A percentile compares a stretch with the other conserved stretches of the same genome.
phyloP scores from a whole-genome alignment of 2,797 vertebrate species.

The Schizopygopsis malacanthus region DNA sequence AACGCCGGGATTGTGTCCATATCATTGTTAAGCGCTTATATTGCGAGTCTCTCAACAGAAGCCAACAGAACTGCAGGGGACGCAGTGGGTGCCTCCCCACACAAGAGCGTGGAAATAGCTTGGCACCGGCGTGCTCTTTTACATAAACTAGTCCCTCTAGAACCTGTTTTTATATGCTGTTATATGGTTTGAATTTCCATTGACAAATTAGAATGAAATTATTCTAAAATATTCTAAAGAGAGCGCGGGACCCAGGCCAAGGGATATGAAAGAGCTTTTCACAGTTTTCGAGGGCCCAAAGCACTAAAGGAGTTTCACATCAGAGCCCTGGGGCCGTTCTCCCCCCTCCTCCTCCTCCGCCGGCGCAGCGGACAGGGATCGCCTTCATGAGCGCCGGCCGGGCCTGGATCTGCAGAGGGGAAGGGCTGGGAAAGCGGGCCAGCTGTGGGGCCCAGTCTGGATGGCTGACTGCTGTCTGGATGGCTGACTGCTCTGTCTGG shows the following conservation, averaged over 20 bases:
- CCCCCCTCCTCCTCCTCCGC: background rate
- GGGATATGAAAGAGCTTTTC: constrained; percentile 64
- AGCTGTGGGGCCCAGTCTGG: constrained; percentile 63
- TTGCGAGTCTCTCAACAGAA: constrained; percentile 54
- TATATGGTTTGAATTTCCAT: constrained; percentile 62
- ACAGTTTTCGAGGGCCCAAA: constrained; percentile 56
- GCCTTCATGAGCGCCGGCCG: constrained; percentile 60
- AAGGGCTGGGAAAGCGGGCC: constrained; percentile 53
- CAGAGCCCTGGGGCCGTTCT: constrained; percentile 57
- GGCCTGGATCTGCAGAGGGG: constrained; percentile 48
- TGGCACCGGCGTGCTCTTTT: constrained; percentile 46
- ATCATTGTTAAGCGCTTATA: constrained; percentile 55
- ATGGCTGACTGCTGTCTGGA: constrained; percentile 60
- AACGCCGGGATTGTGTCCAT: constrained; percentile 51
- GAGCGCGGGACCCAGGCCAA: constrained; percentile 46
- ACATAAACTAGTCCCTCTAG: constrained; percentile 62
- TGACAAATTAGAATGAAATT: constrained; percentile 64
- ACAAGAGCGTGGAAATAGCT: constrained; percentile 50
- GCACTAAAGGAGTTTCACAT: constrained; percentile 63
- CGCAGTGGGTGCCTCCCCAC: constrained; percentile 51
- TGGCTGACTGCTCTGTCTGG: constrained; percentile 61
- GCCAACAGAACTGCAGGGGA: constrained; percentile 58
- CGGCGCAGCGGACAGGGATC: constrained; percentile 53
- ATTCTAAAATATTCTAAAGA: constrained; percentile 61
- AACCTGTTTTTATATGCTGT: constrained; percentile 62